Conservation (phyloP, 1,140 invertebrate genomes). For the Trichogramma pretiosum region DNA sequence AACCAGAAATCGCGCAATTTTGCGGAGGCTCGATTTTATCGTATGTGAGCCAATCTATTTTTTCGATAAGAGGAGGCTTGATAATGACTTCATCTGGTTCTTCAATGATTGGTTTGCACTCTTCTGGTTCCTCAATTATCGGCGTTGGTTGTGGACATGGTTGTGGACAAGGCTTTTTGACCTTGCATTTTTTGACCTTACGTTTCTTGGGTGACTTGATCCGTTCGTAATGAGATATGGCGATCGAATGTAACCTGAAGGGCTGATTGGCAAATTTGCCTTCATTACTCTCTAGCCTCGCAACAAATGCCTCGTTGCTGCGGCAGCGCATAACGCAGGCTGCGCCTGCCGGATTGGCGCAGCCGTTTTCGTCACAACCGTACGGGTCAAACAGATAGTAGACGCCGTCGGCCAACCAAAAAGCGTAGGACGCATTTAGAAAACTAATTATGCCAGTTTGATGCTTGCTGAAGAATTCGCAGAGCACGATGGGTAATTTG, state of each 20-base stretch:
- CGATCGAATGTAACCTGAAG: slow-evolving; percentile 31
- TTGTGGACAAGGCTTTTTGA: slow-evolving; percentile 3
- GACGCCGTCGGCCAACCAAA: slow-evolving; percentile 27
- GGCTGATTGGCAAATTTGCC: slow-evolving; percentile 18
- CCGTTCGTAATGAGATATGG: slow-evolving; percentile 28
- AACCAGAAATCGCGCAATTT: slow-evolving; percentile 20
- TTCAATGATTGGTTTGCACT: neutral
- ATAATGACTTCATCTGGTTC: slow-evolving; percentile 2
- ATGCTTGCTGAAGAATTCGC: slow-evolving; percentile 25
- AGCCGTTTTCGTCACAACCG: slow-evolving; percentile 32
- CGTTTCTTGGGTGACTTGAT: slow-evolving; percentile 14
- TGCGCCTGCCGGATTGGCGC: slow-evolving; percentile 16
- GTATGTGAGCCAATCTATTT: slow-evolving; percentile 24
- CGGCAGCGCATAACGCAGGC: slow-evolving; percentile 31
- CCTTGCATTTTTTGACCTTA: slow-evolving; percentile 5
- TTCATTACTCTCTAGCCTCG: slow-evolving; percentile 26
- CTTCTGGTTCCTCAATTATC: neutral
- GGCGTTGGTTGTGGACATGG: neutral
- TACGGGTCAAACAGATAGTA: slow-evolving; percentile 40
- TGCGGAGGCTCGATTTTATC: slow-evolving; percentile 6
- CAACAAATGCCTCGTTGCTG: slow-evolving; percentile 22
- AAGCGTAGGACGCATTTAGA: slow-evolving; percentile 29
- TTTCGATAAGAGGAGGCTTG: slow-evolving; percentile 30
- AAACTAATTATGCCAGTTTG: slow-evolving; percentile 36
- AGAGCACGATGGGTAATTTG: slow-evolving; percentile 17